phyloP scores from a whole-genome alignment of 2,888 invertebrate species.

The Drosophila setosimentum region DNA sequence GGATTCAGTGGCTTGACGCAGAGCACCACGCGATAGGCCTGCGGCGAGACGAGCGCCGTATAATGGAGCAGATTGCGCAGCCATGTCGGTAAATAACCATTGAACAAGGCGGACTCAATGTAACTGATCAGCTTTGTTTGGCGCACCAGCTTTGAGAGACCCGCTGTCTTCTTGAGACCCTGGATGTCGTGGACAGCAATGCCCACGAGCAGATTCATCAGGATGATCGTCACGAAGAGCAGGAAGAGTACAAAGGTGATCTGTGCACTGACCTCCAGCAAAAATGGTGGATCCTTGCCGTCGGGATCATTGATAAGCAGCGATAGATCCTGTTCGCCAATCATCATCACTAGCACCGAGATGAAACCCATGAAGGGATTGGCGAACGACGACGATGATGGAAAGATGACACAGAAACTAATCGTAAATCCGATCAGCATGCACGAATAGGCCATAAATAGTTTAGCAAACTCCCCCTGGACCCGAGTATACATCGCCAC shows the following conservation, averaged over 20 bases:
- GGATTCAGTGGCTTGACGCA: slow-evolving; percentile 94
- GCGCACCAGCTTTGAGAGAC: slow-evolving; percentile 92
- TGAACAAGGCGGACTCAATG: slow-evolving; percentile 92
- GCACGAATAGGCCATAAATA: slow-evolving; percentile 94
- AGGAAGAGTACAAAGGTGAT: slow-evolving; percentile 92
- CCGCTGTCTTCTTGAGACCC: slow-evolving; percentile 93
- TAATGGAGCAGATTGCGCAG: slow-evolving; percentile 91
- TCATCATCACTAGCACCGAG: slow-evolving; percentile 95
- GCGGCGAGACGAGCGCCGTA: slow-evolving; percentile 92
- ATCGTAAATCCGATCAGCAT: slow-evolving; percentile 94
- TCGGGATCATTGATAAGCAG: slow-evolving; percentile 91
- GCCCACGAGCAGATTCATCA: slow-evolving; percentile 94
- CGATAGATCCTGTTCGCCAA: slow-evolving; percentile 93
- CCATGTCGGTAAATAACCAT: slow-evolving; percentile 91
- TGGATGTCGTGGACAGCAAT: slow-evolving; percentile 95
- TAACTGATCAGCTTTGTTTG: slow-evolving; percentile 95
- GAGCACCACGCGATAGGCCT: slow-evolving; percentile 92
- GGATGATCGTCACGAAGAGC: slow-evolving; percentile 93
- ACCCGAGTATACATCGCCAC: slow-evolving; percentile 96
- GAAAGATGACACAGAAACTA: slow-evolving; percentile 95
- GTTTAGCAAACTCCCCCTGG: slow-evolving; percentile 93
- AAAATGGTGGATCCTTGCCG: slow-evolving; percentile 90
- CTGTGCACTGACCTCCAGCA: slow-evolving; percentile 92
- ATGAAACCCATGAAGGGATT: slow-evolving; percentile 94
- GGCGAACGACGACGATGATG: slow-evolving; percentile 92